A percentile compares a stretch with the other conserved stretches of the same genome.
phyloP scores from a whole-genome alignment of 2,797 vertebrate genomes.

The Remorina albescens region DNA sequence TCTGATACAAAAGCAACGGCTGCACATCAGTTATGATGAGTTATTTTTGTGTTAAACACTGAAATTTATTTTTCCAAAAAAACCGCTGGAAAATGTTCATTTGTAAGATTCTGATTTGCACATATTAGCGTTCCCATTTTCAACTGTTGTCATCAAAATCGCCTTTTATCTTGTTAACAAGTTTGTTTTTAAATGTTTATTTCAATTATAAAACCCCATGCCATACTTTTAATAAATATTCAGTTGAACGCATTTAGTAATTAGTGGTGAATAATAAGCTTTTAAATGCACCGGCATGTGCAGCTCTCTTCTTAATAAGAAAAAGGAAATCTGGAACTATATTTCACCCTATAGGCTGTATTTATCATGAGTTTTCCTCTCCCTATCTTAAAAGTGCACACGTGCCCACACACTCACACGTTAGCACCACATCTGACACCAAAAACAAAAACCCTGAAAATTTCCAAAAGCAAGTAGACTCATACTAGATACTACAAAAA shows the following conservation, averaged over 20 bases:
- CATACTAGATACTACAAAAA: constrained; percentile 20
- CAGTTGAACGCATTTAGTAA: not conserved
- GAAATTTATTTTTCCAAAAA: constrained; percentile 20
- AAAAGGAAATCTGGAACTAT: not conserved
- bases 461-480: constrained; percentile 32
- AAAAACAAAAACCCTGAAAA: constrained; percentile 31
- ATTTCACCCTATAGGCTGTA: not conserved
- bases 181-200: constrained; percentile 17
- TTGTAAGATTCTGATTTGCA: constrained; percentile 21
- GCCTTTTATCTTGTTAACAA: constrained; percentile 20
- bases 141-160: constrained; percentile 18
- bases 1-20: constrained; percentile 13
- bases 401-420: constrained; percentile 2
- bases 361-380: constrained; percentile 2
- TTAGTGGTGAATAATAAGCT: not conserved
- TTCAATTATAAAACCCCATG: constrained; percentile 18
- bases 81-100: constrained; percentile 5
- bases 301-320: not conserved
- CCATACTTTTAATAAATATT: constrained; percentile 8
- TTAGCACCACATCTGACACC: constrained; percentile 12
- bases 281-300: not conserved
- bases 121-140: constrained; percentile 11
- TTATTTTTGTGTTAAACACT: constrained; percentile 28
- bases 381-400: constrained; percentile 12
- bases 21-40: constrained; percentile 36